A percentile compares a stretch with the other conserved stretches of the same genome.
phyloP scores from a whole-genome alignment of 2,113 vertebrate species.

The Hippocampus zosterae region DNA sequence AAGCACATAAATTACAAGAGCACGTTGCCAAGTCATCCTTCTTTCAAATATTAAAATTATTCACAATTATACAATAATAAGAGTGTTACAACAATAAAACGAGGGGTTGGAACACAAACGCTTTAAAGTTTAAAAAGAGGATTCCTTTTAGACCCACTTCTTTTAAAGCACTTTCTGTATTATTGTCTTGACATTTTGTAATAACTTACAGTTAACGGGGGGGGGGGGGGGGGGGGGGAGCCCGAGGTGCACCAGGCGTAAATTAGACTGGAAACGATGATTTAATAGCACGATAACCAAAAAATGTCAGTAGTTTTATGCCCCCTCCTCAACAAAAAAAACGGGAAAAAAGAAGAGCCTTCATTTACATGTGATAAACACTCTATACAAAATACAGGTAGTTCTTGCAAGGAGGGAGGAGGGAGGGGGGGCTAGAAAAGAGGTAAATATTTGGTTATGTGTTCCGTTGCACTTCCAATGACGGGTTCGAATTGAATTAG shows the following conservation, averaged over 20 bases:
- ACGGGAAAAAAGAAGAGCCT: conserved; percentile 49
- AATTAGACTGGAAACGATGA: conserved; percentile 69
- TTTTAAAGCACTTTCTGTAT: conserved; percentile 70
- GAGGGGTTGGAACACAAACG: conserved; percentile 67
- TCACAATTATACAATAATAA: conserved; percentile 97
- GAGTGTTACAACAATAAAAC: conserved; percentile 78
- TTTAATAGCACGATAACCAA: conserved; percentile 74
- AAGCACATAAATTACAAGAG: conserved; percentile 88
- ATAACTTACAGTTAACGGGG: conserved; percentile 63
- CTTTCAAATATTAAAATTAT: conserved; percentile 89
- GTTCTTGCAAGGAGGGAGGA: conserved; percentile 54
- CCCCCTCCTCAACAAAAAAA: conserved; percentile 34
- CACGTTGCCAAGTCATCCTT: conserved; percentile 71
- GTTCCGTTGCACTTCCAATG: conserved; percentile 70
- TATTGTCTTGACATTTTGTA: conserved; percentile 68
- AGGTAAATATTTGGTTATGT: conserved; percentile 82
- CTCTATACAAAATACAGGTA: conserved; percentile 84
- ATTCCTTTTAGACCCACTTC: conserved; percentile 64
- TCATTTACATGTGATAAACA: conserved; percentile 82
- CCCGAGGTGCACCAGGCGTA: conserved; percentile 70
- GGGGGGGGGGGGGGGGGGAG: conserved; percentile 48
- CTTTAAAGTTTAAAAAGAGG: conserved; percentile 70
- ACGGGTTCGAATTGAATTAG: conserved; percentile 64
- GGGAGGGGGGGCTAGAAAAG: conserved; percentile 71
- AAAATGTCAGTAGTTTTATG: conserved; percentile 24